A percentile compares a stretch with the other conserved stretches of the same genome.
Evolutionary conservation across 1,140 invertebrate species (phyloP).

Genomic region (Globodera ellingtonae): DNA sequence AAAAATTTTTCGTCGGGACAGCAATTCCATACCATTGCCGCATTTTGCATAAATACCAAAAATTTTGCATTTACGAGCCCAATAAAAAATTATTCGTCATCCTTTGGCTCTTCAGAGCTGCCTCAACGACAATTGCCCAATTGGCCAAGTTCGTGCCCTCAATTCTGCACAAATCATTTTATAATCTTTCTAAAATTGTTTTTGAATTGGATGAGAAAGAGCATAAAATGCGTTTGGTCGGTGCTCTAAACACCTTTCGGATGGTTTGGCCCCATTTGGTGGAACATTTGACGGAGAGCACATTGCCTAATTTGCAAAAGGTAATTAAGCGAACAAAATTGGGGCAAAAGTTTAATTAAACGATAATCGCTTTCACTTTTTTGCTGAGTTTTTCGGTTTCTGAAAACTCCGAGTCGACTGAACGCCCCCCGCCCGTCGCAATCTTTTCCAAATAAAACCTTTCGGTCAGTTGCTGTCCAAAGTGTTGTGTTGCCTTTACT

Average conservation of each 20-base stretch:
- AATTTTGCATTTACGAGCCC: too few species aligned
- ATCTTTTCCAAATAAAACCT: neutral
- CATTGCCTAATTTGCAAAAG: slow-evolving; percentile 21
- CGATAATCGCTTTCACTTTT: too few species aligned
- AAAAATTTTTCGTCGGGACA: too few species aligned
- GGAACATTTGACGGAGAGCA: slow-evolving; percentile 29
- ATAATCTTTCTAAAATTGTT: slow-evolving; percentile 18
- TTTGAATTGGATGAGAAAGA: slow-evolving; percentile 30
- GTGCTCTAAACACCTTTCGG: slow-evolving; percentile 34
- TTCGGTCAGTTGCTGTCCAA: slow-evolving; percentile 32
- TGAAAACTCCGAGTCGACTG: too few species aligned
- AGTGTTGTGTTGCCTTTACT: slow-evolving; percentile 38
- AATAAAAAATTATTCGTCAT: too few species aligned
- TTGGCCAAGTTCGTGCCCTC: slow-evolving; percentile 39
- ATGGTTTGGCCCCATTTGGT: slow-evolving; percentile 33
- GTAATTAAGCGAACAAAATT: neutral
- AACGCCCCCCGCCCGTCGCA: too few species aligned
- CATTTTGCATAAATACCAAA: too few species aligned
- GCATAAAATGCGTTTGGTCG: slow-evolving; percentile 28
- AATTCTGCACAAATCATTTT: slow-evolving; percentile 42
- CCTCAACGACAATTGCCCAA: slow-evolving; percentile 25
- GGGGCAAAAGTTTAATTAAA: too few species aligned
- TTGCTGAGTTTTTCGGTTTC: too few species aligned
- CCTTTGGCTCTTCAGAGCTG: slow-evolving; percentile 14
- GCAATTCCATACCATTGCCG: too few species aligned